Conservation (phyloP, 2,797 vertebrate genomes). For the Liparis tanakae region DNA sequence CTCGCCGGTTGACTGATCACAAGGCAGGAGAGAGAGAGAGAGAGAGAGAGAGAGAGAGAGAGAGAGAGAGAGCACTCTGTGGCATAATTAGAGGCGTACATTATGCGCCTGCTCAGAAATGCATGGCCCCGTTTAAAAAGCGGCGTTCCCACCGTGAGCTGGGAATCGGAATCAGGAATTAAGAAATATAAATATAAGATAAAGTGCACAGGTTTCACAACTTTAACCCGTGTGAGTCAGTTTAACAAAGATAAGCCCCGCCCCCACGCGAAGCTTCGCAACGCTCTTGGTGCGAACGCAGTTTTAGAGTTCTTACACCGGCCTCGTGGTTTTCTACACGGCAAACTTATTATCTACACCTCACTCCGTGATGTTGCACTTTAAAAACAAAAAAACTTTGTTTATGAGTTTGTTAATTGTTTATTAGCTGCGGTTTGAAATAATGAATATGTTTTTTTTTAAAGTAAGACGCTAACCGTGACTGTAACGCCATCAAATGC, state of each 20-base stretch:
- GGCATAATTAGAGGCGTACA: conserved; percentile 15
- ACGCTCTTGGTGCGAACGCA: too few species aligned
- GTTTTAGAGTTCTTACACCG: too few species aligned
- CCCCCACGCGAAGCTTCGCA: too few species aligned
- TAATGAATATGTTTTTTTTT: too few species aligned
- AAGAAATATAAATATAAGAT: too few species aligned
- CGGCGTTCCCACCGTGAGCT: background rate
- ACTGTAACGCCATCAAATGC: background rate
- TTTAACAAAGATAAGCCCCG: too few species aligned
- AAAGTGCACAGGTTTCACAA: too few species aligned
- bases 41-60: conserved; percentile 10
- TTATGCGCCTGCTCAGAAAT: conserved; percentile 24
- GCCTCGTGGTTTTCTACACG: background rate
- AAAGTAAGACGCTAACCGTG: too few species aligned
- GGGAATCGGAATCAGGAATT: too few species aligned
- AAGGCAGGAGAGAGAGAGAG: conserved; percentile 16
- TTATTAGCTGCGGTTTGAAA: too few species aligned
- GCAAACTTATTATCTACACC: background rate
- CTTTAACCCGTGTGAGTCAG: too few species aligned
- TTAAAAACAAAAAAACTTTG: too few species aligned
- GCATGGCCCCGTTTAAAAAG: conserved; percentile 26
- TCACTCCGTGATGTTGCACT: background rate
- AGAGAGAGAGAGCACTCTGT: conserved; percentile 20
- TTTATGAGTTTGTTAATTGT: background rate
- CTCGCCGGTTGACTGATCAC: conserved; percentile 23